Evolutionary conservation across 2,113 vertebrate genomes (phyloP).

Genomic region (Pristiophorus japonicus): DNA sequence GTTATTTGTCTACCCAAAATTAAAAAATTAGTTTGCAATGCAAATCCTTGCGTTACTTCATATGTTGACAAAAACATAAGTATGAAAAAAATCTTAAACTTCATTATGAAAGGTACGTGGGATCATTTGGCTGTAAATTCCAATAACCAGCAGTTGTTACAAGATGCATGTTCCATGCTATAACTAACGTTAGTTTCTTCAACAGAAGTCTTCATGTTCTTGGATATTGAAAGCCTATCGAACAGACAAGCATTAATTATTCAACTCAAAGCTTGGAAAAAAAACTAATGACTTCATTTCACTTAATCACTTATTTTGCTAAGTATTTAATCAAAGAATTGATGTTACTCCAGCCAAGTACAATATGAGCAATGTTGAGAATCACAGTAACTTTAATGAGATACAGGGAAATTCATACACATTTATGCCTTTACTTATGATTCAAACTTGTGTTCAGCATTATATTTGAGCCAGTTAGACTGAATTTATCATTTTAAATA

Average conservation of each 20-base stretch:
- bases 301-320: no score
- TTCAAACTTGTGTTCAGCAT: background rate
- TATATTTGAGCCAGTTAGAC: background rate
- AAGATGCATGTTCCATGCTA: background rate
- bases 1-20: background rate
- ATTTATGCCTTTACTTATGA: no score
- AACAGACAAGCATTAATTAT: background rate
- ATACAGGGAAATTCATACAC: background rate
- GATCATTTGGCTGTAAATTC: background rate
- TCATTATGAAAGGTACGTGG: no score
- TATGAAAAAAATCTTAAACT: no score
- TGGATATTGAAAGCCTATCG: background rate
- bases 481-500: no score
- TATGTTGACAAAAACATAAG: background rate
- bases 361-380: background rate
- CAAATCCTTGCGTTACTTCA: background rate
- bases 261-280: background rate
- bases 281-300: no score
- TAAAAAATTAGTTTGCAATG: no score
- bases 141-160: background rate
- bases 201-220: conserved; percentile 22
- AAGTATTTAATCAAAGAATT: no score
- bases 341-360: background rate
- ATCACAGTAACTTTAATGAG: background rate
- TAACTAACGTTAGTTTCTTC: conserved; percentile 1